A percentile compares a stretch with the other conserved stretches of the same genome.
Evolutionary conservation across 37 sponge, comb jelly and placozoan species (phyloP).

Genomic region (Bolinopsis microptera): DNA sequence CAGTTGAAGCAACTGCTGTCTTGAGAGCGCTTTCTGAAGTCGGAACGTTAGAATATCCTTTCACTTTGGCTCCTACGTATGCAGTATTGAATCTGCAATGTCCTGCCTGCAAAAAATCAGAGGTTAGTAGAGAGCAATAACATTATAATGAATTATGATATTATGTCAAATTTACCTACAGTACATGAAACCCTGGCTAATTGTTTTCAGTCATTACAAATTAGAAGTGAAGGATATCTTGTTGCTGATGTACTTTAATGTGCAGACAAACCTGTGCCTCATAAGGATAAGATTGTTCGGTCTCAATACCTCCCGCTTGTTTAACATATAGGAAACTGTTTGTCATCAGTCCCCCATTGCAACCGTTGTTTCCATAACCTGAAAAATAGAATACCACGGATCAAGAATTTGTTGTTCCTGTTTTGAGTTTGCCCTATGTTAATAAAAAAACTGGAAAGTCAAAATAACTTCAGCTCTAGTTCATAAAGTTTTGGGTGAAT

Average conservation of each 20-base stretch:
- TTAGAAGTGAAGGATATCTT: no score
- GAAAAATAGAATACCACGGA: neutral
- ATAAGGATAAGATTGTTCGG: neutral
- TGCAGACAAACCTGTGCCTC: neutral
- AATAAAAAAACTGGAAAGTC: no score
- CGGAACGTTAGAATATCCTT: neutral
- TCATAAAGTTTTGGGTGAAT: no score
- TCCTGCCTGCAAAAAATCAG: neutral
- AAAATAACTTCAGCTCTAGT: no score
- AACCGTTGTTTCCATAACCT: neutral
- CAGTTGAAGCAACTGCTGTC: neutral
- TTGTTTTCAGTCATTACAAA: no score
- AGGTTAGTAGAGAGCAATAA: no score
- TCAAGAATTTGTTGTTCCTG: neutral
- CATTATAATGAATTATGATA: no score
- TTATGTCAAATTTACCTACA: no score
- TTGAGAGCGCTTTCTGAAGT: neutral
- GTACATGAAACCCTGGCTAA: no score
- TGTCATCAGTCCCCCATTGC: conserved; percentile 32
- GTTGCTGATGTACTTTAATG: no score
- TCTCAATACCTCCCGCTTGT: neutral
- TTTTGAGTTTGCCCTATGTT: no score
- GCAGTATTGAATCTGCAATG: neutral
- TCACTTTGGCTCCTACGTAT: neutral
- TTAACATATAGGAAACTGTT: neutral